Percentiles rank a stretch among this genome's conserved stretches.
Evolutionary conservation across 2,888 invertebrate genomes (phyloP).

Genomic region (Himalopsyche tibetana): DNA sequence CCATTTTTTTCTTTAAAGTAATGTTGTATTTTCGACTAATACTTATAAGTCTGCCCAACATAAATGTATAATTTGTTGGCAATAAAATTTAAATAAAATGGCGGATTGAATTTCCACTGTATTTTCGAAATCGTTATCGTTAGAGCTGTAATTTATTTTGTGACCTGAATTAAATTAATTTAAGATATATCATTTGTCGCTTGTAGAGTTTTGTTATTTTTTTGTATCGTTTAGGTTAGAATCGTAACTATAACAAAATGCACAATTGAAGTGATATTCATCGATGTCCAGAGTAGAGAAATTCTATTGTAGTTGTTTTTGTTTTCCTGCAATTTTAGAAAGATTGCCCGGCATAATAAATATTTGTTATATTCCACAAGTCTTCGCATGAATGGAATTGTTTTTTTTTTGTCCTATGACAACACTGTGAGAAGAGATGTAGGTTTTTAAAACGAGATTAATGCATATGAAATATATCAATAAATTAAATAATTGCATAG

Average conservation of each 20-base stretch:
- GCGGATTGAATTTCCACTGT: background rate
- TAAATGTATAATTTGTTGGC: too few species aligned
- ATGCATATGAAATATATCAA: too few species aligned
- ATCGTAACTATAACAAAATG: background rate
- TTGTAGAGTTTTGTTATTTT: background rate
- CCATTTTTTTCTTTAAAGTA: too few species aligned
- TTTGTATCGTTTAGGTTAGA: background rate
- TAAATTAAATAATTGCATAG: too few species aligned
- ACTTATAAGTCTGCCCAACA: too few species aligned
- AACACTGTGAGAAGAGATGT: too few species aligned
- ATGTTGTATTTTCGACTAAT: too few species aligned
- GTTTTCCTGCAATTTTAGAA: background rate
- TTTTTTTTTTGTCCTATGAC: background rate
- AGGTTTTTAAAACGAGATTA: too few species aligned
- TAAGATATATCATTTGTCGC: background rate
- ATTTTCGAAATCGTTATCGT: background rate
- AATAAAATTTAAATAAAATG: too few species aligned
- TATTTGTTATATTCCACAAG: background rate
- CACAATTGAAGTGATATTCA: background rate
- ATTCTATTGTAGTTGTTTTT: background rate
- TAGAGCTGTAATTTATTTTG: conserved; percentile 31
- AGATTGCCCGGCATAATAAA: background rate
- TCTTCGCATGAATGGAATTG: background rate
- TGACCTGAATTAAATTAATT: conserved; percentile 33
- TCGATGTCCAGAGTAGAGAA: background rate